phyloP scores from a whole-genome alignment of 2,888 invertebrate species.

The Thelaira solivaga region DNA sequence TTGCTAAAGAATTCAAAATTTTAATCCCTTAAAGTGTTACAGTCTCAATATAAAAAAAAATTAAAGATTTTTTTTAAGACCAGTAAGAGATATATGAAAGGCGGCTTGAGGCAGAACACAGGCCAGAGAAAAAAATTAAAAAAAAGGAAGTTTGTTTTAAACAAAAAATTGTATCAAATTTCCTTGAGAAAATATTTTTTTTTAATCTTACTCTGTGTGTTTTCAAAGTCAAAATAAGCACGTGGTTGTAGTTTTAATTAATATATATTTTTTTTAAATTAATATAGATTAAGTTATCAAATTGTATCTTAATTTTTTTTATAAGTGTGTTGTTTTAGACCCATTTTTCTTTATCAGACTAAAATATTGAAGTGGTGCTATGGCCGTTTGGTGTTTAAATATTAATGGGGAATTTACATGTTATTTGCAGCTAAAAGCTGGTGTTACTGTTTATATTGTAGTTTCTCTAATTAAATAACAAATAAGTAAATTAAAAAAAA shows the following conservation, averaged over 20 bases:
- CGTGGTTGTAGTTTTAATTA: constrained; percentile 69
- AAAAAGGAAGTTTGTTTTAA: constrained; percentile 19
- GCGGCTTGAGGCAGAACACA: constrained; percentile 43
- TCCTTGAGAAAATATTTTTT: constrained; percentile 50
- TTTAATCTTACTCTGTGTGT: no score
- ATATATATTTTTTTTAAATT: constrained; percentile 71
- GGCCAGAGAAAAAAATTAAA: background rate
- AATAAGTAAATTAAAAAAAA: constrained; percentile 26
- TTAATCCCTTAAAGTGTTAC: constrained; percentile 61
- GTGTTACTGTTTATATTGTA: background rate
- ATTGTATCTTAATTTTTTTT: constrained; percentile 66
- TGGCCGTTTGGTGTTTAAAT: constrained; percentile 28
- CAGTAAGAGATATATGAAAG: constrained; percentile 39
- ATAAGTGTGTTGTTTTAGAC: background rate
- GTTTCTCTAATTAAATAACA: constrained; percentile 46
- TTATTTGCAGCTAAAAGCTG: background rate
- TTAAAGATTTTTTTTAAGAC: constrained; percentile 12
- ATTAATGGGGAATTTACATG: constrained; percentile 57
- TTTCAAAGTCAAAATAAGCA: constrained; percentile 22
- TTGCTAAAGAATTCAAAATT: constrained; percentile 33
- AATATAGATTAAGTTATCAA: constrained; percentile 74
- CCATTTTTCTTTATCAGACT: background rate
- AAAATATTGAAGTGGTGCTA: constrained; percentile 34
- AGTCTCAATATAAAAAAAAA: constrained; percentile 35
- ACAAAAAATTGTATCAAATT: constrained; percentile 51